Evolutionary conservation across 1,140 invertebrate species (phyloP), one percentile per base, ranked within the genome.

Genomic region (Drosophila erecta): DNA sequence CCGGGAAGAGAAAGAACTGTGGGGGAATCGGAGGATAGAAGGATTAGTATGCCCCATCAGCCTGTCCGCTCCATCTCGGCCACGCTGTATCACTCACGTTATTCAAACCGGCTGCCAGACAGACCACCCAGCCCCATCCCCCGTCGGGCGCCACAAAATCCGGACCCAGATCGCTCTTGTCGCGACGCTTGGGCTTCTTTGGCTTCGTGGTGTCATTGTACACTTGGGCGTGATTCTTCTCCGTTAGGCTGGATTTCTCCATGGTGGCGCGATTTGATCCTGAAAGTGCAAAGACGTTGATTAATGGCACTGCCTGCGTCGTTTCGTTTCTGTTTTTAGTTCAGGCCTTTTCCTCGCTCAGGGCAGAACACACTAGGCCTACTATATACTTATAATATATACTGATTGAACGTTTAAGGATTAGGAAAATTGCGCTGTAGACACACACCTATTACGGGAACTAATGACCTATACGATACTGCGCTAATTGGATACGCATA

Each of bases 1-100:
- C 91, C 7, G 94, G 94, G 41, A 95, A 92, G 30, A 94, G 91
- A 66, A 93, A 94, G 44, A 95, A 92, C 95, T 96, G 92, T 3
- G 10, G 15, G 15, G n/a, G 15, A 49, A 30, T 27, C 4, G n/a
- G 8, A 17, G n/a, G 30, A 30, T 30, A 30, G 6, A 1, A 1
- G 8, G 27, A 30, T 30, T 30, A 30, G 2, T 30, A 30, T 30
- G 30, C 7, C 7, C 30, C 30, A 30, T 30, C 7, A 1, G 17
- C 17, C 30, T 3, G 30, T 8, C 30, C 10, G 30, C 30, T n/a
- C 11, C 15, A n/a, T 12, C 1, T 27, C 8, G n/a, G 20, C 38
- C 14, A 2, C 2, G 40, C 4, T 46, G 3, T 27, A 37, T 50
- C 44, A 76, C 90, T 83, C 40, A 91, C 90, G 51, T 91, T 92